phyloP scores from a whole-genome alignment of 2,113 vertebrate genomes.

The Dolichotis patagonum region DNA sequence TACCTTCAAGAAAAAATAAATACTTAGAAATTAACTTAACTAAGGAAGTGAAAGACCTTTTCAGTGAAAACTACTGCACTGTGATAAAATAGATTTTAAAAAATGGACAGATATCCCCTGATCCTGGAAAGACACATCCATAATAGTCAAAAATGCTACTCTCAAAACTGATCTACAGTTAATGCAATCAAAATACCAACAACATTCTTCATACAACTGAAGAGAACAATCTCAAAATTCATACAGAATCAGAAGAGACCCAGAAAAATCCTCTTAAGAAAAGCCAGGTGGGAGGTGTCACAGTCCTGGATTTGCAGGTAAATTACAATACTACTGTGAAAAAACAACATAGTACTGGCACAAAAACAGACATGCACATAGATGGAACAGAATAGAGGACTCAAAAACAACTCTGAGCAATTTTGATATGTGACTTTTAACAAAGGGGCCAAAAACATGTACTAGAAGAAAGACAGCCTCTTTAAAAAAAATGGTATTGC shows the following conservation, averaged over 20 bases:
- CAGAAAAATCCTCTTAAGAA: neutral
- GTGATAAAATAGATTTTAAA: neutral
- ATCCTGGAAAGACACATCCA: neutral
- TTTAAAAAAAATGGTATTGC: neutral
- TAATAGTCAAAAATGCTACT: neutral
- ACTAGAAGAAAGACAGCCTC: neutral
- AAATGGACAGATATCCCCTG: neutral
- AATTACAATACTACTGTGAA: neutral
- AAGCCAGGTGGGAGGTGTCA: neutral
- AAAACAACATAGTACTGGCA: neutral
- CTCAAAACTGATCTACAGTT: neutral
- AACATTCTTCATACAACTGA: neutral
- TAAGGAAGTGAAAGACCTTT: neutral
- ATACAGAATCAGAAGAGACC: neutral
- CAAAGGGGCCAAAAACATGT: neutral
- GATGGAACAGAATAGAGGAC: neutral
- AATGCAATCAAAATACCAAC: neutral
- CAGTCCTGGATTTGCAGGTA: neutral
- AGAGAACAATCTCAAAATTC: neutral
- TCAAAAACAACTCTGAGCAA: neutral
- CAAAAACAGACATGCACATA: neutral
- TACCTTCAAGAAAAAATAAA: neutral
- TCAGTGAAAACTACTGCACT: neutral
- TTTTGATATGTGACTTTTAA: neutral
- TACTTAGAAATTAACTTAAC: neutral